Base-by-base conservation (phyloP, 2,797 vertebrate species). In the Chelon labrosus region DNA sequence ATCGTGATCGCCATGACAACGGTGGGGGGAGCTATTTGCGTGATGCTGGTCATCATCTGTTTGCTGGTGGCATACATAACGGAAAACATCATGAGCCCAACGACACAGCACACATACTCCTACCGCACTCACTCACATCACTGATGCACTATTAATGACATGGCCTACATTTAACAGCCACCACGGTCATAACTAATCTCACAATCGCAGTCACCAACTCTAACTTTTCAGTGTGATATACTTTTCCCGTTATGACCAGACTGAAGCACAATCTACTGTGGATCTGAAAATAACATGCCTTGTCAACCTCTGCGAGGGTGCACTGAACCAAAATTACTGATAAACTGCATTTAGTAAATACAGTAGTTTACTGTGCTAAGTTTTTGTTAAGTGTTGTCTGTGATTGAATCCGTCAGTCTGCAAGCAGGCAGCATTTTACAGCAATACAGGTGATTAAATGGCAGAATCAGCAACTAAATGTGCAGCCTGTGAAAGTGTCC, bases 21-120 rank as follows among this genome's bases (percentile, higher is more conserved):
- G 1, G 97, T 99, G 80, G 98, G 98, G 62, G 98, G 97, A 53
- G 96, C 97, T 77, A 99, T 99, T 89, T 99, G 98, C 75, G 97
- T 99, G 91, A 99, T 99, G 98, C 95, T 99, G 85, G 98, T 99
- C 86, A 96, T 98, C 91, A 99, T 99, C 85, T 99, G 98, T 88
- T 91, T 99, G 73, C 93, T 99, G 39, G 98, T 99, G 92, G 98
- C 98, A 19, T 99, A 99, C 86, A 98, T 99, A 91, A 99, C 98
- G 3, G 98, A 99, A 85, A 99, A 98, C 89, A 96, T 99, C 85
- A 96, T 98, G 97, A 96, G 94, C 83, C 95, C 97, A 47, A 83
- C 95, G 2, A 86, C 83, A 8, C 93, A 93, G 41, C 93, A 91
- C 75, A 60, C 91, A 1, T 91, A 93, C 63, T 80, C 90, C 4